Evolutionary conservation across 2,113 vertebrate genomes (phyloP).

Genomic region (Pachypanchax playfairii): DNA sequence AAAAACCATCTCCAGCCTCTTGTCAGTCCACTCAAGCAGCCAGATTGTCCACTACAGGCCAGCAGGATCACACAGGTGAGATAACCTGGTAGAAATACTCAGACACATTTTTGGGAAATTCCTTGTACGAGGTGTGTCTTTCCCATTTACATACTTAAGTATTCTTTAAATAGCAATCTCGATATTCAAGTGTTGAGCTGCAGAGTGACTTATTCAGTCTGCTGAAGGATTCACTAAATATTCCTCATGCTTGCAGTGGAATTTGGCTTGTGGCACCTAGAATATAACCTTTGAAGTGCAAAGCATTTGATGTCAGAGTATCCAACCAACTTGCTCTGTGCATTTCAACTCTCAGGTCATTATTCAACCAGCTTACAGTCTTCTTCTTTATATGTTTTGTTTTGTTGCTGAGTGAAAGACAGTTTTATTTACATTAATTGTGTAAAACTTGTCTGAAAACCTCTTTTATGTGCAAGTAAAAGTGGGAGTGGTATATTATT

Average conservation of each 20-base stretch:
- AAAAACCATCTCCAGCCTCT: slow-evolving; percentile 79
- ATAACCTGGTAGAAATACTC: background rate
- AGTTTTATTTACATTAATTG: background rate
- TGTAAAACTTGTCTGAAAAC: background rate
- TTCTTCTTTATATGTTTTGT: background rate
- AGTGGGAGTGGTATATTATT: background rate
- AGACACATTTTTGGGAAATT: background rate
- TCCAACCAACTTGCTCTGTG: background rate
- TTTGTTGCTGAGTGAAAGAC: slow-evolving; percentile 1
- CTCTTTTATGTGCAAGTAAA: background rate
- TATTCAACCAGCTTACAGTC: background rate
- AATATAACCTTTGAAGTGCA: slow-evolving; percentile 56
- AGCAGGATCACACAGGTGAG: slow-evolving; percentile 85
- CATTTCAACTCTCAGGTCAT: slow-evolving; percentile 6
- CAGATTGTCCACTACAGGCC: slow-evolving; percentile 69
- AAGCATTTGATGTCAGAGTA: slow-evolving; percentile 17
- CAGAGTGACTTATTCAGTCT: slow-evolving; percentile 7
- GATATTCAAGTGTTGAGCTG: background rate
- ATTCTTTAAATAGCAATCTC: slow-evolving; percentile 3
- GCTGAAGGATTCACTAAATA: slow-evolving; percentile 11
- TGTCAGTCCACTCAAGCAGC: slow-evolving; percentile 79
- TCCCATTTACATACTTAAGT: background rate
- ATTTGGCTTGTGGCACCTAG: slow-evolving; percentile 13
- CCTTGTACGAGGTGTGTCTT: no score
- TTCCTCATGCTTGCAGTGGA: slow-evolving; percentile 25